Evolutionary conservation across 1,140 invertebrate species (phyloP), one percentile per base, ranked within the genome.

Genomic region (Trachymyrmex cornetzi): DNA sequence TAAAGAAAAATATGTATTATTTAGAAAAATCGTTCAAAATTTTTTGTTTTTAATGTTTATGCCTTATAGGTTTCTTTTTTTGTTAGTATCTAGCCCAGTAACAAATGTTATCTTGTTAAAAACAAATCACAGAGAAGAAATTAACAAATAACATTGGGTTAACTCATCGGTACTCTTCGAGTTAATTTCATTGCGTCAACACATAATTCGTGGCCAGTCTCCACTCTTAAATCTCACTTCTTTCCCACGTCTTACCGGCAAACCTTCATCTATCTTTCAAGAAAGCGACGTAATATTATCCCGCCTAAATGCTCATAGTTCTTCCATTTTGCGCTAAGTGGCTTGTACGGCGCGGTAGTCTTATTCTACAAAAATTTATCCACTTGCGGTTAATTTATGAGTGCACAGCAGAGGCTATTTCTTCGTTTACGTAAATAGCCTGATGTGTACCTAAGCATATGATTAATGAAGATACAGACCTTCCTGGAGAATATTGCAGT

Each of bases 171-270:
- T 38, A 38, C 30, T 30, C 61, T 16, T 4, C 12, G 66, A 63
- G 24, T 22, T 82, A 24, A 44, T 38, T 75, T 24, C 48, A 61
- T 53, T 24, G 12, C 55, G 61, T 55, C 77, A 77, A 82, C 67
- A 63, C 55, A 24, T 72, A 59, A 16, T 34, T 59, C n/a, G 19
- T 69, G 50, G 14, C 53, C 48, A 27, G 24, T 12, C 72, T 69
- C 59, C 50, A 67, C 53, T 89, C 88, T 87, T 72, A 44, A 87
- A 85, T 85, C 61, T 80, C 85, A 22, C 74, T 84, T 16, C 77
- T 87, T 90, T 91, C 87, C 81, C 90, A 89, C 89, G 88, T 90
- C 63, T 84, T 44, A 75, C 63, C 79, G 55, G 14, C 67, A 30
- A 77, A 66, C 48, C 64, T 30, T 66, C 34, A 67, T 72, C 61